phyloP scores from a whole-genome alignment of 2,888 invertebrate genomes.

The Zygaena filipendulae region DNA sequence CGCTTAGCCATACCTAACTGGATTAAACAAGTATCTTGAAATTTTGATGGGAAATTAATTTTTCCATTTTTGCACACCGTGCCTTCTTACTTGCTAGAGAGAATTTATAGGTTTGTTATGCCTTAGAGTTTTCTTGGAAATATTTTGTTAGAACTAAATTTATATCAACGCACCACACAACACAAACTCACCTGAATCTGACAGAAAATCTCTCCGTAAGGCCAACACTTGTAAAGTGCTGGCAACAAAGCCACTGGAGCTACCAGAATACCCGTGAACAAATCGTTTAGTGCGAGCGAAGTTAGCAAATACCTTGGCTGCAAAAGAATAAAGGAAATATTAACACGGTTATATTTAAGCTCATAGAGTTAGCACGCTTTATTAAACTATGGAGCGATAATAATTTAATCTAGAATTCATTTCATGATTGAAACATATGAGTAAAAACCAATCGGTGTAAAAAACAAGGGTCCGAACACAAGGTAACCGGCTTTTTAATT shows the following conservation, averaged over 20 bases:
- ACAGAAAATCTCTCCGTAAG: conserved; percentile 89
- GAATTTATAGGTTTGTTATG: conserved; percentile 6
- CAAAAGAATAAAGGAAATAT: conserved; percentile 22
- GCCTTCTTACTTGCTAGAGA: background rate
- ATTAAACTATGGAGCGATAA: conserved; percentile 14
- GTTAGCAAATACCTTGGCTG: conserved; percentile 90
- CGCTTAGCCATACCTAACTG: conserved; percentile 38
- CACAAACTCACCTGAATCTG: conserved; percentile 81
- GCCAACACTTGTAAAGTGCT: conserved; percentile 89
- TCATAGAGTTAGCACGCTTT: background rate
- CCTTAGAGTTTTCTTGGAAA: conserved; percentile 6
- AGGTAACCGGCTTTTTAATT: too few relatives aligned
- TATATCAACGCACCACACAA: too few relatives aligned
- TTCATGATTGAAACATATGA: too few relatives aligned
- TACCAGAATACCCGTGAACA: conserved; percentile 87
- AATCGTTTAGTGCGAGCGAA: conserved; percentile 86
- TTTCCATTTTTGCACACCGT: conserved; percentile 21
- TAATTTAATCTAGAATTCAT: too few relatives aligned
- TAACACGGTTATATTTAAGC: background rate
- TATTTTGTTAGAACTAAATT: conserved; percentile 5
- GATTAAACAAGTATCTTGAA: conserved; percentile 42
- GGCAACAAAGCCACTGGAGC: conserved; percentile 88
- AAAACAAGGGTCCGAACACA: too few relatives aligned
- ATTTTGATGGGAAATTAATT: conserved; percentile 42
- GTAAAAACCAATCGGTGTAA: too few relatives aligned